Evolutionary conservation across 2,113 vertebrate genomes (phyloP), one percentile per base, ranked within the genome.

Genomic region (Coreoperca whiteheadi): DNA sequence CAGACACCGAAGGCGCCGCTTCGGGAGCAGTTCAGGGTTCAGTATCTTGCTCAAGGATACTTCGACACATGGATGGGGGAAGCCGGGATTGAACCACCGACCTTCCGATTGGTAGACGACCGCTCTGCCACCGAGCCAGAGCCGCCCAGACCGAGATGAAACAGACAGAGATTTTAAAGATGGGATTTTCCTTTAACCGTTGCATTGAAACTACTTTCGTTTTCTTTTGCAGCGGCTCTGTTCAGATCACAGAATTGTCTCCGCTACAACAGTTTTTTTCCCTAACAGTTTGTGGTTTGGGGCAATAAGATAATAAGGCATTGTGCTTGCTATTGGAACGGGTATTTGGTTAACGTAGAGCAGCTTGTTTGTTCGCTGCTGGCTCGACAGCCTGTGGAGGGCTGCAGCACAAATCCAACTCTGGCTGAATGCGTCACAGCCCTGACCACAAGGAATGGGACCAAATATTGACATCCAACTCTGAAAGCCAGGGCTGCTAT

Each of bases 391-490:
- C 48, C 20, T 78, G 71, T 39, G 74, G 74, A 83, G 41, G 51
- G 41, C 53, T 77, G 63, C 67, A 72, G 65, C 20, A 43, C 76
- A 81, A 79, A 88, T 90, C 84, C 79, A 54, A 30, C 81, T 82
- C 69, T 23, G 71, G 65, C 72, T 41, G 78, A 86, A 82, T 72
- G 91, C 70, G 74, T 88, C 87, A 89, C 73, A 84, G 77, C 60
- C 32, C 54, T 34, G 20, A 78, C 86, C 89, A 78, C 90, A 89
- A 83, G 79, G 67, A 92, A 74, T 59, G 54, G 72, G 57, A 86
- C 79, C 82, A 87, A 90, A 92, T 89, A 90, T 89, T 89, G 86
- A 90, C 86, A 85, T 82, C 83, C 70, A 84, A 48, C 64, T 76
- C 68, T 66, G 53, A 70, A 79, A 86, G 74, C 81, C 83, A 67